Percentiles rank a stretch among this genome's conserved stretches.
phyloP scores from a whole-genome alignment of 1,140 invertebrate genomes.

The Drosophila teissieri region DNA sequence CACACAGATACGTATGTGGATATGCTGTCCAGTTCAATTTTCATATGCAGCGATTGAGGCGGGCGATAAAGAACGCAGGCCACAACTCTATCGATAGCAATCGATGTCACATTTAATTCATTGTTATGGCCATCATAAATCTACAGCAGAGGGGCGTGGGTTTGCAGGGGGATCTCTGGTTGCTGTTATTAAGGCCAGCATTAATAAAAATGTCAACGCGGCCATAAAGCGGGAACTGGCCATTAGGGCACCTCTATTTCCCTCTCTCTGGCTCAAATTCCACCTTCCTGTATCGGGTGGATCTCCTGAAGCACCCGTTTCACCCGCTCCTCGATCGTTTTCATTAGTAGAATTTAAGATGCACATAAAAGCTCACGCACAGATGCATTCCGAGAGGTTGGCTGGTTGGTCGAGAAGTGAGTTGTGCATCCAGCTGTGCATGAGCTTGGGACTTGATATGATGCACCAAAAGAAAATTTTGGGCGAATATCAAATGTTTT shows the following conservation, averaged over 20 bases:
- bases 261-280: conserved; percentile 9
- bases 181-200: conserved; percentile 57
- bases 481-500: not conserved
- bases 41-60: conserved; percentile 65
- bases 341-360: conserved; percentile 67
- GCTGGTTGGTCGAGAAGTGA: conserved; percentile 20
- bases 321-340: conserved; percentile 23
- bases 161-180: conserved; percentile 6
- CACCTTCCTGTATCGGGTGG: conserved; percentile 4
- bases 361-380: conserved; percentile 70
- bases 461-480: conserved; percentile 3
- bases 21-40: conserved; percentile 41
- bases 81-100: conserved; percentile 78
- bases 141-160: conserved; percentile 38
- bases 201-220: conserved; percentile 82
- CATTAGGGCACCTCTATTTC: conserved; percentile 56
- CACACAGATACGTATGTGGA: conserved; percentile 6
- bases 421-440: conserved; percentile 39
- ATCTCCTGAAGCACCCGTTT: not conserved
- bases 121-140: conserved; percentile 82
- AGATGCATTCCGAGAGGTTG: conserved; percentile 19
- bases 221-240: conserved; percentile 63
- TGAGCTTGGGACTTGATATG: not conserved
- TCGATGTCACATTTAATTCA: conserved; percentile 83
- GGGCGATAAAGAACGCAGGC: conserved; percentile 59